A percentile compares a stretch with the other conserved stretches of the same genome.
Evolutionary conservation across 2,113 vertebrate genomes (phyloP).

Genomic region (Nothocercus julius): DNA sequence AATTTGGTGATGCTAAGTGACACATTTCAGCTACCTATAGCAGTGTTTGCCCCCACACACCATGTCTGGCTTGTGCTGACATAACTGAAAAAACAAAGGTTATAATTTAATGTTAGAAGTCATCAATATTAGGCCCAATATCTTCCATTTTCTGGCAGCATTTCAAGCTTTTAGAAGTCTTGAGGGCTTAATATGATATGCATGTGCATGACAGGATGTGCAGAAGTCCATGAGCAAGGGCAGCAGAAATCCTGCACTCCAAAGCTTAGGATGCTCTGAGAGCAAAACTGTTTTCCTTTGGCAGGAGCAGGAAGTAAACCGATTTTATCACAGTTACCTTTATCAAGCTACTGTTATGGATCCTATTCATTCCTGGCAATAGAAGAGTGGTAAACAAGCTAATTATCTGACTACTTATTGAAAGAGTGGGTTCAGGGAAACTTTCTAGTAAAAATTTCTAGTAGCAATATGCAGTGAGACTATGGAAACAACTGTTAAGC

Average conservation of each 20-base stretch:
- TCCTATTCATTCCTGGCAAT: neutral
- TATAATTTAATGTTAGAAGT: neutral
- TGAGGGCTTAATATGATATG: neutral
- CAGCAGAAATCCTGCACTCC: neutral
- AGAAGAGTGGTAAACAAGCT: neutral
- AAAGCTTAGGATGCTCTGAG: no score
- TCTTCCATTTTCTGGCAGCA: neutral
- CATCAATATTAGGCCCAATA: neutral
- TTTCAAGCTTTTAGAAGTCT: neutral
- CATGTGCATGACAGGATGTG: fast-evolving
- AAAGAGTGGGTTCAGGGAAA: neutral
- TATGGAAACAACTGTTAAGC: neutral
- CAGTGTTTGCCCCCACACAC: neutral
- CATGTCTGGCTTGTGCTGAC: neutral
- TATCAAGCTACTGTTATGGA: neutral
- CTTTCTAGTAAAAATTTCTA: neutral
- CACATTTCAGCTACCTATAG: neutral
- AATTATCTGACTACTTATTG: neutral
- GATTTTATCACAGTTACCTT: neutral
- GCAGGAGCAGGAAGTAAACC: neutral
- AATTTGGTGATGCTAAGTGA: neutral
- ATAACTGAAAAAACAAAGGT: neutral
- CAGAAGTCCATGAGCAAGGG: neutral
- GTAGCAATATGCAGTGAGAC: neutral
- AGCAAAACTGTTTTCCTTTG: neutral